Conservation (phyloP, 2,888 invertebrate species). For the Artemia sp. region DNA sequence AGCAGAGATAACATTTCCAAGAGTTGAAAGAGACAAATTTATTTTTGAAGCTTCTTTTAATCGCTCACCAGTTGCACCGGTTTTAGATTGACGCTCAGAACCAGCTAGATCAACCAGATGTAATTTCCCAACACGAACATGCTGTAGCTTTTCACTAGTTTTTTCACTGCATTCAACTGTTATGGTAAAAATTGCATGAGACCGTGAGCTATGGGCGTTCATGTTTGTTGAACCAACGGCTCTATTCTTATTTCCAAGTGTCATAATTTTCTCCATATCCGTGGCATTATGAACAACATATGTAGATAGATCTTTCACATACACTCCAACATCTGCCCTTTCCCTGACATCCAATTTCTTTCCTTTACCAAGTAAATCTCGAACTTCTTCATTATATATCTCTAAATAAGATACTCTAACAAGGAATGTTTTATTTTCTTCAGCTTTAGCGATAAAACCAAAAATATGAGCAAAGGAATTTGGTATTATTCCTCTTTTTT, state of each 20-base stretch:
- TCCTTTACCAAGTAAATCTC: conserved; percentile 79
- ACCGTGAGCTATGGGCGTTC: conserved; percentile 89
- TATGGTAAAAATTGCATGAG: conserved; percentile 95
- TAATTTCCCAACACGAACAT: conserved; percentile 85
- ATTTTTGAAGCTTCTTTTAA: conserved; percentile 84
- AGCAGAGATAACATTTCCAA: conserved; percentile 96
- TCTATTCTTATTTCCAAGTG: conserved; percentile 86
- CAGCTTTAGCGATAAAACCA: conserved; percentile 86
- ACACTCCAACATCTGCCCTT: conserved; percentile 73
- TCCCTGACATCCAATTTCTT: conserved; percentile 85
- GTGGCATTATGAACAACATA: conserved; percentile 96
- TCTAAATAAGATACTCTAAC: conserved; percentile 95
- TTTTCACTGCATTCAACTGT: conserved; percentile 87
- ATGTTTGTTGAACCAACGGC: conserved; percentile 82
- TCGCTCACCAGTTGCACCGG: conserved; percentile 79
- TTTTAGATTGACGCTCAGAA: conserved; percentile 90
- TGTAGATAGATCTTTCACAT: conserved; percentile 89
- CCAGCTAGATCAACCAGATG: conserved; percentile 70
- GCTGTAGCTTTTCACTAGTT: conserved; percentile 60
- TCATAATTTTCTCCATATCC: conserved; percentile 85
- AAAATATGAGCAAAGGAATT: conserved; percentile 99
- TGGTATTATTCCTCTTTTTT: conserved; percentile 86
- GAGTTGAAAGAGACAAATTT: conserved; percentile 84
- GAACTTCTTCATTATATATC: conserved; percentile 97
- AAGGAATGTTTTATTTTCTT: conserved; percentile 75